Evolutionary conservation across 2,113 vertebrate genomes (phyloP), one percentile per base, ranked within the genome.

Genomic region (Micromys minutus): DNA sequence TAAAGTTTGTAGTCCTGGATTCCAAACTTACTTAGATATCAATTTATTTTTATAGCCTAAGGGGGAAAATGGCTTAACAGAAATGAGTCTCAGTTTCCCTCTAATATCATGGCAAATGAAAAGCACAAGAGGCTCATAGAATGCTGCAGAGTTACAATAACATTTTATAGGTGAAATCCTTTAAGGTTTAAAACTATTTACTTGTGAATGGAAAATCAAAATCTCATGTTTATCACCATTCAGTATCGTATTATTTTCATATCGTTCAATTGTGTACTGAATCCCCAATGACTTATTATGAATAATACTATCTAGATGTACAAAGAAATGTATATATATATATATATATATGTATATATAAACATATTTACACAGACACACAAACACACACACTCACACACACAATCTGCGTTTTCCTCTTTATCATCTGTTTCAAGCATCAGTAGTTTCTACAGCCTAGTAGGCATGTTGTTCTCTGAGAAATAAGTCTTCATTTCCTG

Each of bases 1-100:
- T 61, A 90, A 94, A 94, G 34, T 69, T 39, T 59, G 71, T 47
- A 94, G 59, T 29, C 17, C 31, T 71, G 42, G 0, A 50, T 85
- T 76, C n/a, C 2, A 71, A 21, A 65, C 45, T 77, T 85, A 52
- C 11, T 87, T 90, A 39, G 89, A 89, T 69, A 89, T 93, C 36
- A 50, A 76, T 16, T 17, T 63, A 59, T 39, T 79, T 87, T 12
- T 61, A 39, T 57, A 86, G 10, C 3, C 65, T 95, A 45, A 50
- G 65, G 47, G 26, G 31, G 84, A 84, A 95, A 59, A 59, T 19
- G 42, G 19, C 26, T 93, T 80, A 71, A 87, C 11, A 76, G 88
- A 94, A 50, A 1, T n/a, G 10, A 87, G 5, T 36, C 74, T 95
- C 47, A 55, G 29, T 95, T 95, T 96, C 50, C 11, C n/a, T 89